A percentile compares a stretch with the other conserved stretches of the same genome.
These are phyloP conservation scores for Mareca strepera DNA, from an alignment of 2,797 vertebrate genomes.

Conservation along the genomic window DNA sequence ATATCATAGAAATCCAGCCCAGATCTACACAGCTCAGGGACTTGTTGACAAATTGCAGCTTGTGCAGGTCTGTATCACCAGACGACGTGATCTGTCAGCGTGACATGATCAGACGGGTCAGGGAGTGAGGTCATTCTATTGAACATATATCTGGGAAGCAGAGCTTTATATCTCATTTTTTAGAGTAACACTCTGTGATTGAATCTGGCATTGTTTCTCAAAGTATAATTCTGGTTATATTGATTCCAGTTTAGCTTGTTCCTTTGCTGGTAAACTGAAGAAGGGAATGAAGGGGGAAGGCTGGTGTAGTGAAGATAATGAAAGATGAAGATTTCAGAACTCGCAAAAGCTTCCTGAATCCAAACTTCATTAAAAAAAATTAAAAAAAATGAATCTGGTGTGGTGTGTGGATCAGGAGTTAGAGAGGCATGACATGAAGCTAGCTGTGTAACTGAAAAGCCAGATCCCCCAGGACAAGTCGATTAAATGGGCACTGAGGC, in stretches of 20 bases:
- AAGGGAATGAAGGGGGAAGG: neutral
- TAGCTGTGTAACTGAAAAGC: accelerated
- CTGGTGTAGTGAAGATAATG: neutral
- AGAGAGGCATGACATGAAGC: neutral
- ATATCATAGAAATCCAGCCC: neutral
- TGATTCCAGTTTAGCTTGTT: neutral
- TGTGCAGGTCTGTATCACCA: neutral
- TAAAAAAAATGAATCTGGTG: neutral
- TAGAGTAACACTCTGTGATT: neutral
- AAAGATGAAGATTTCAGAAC: neutral
- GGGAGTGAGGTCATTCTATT: neutral
- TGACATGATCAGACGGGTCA: slow-evolving; percentile 11
- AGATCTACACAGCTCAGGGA: neutral
- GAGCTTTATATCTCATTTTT: slow-evolving; percentile 2
- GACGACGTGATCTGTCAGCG: slow-evolving; percentile 7
- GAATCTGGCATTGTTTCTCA: slow-evolving; percentile 25
- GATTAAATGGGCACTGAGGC: neutral
- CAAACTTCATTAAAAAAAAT: neutral
- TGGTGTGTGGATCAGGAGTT: neutral
- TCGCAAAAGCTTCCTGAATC: neutral
- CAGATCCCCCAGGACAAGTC: neutral
- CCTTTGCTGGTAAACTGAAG: neutral
- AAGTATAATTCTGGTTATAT: neutral
- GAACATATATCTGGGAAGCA: slow-evolving; percentile 23
- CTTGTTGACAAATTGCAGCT: slow-evolving; percentile 39